Percentiles rank a stretch among this genome's conserved stretches.
phyloP scores from a whole-genome alignment of 2,797 vertebrate genomes.

The Argya squamiceps region DNA sequence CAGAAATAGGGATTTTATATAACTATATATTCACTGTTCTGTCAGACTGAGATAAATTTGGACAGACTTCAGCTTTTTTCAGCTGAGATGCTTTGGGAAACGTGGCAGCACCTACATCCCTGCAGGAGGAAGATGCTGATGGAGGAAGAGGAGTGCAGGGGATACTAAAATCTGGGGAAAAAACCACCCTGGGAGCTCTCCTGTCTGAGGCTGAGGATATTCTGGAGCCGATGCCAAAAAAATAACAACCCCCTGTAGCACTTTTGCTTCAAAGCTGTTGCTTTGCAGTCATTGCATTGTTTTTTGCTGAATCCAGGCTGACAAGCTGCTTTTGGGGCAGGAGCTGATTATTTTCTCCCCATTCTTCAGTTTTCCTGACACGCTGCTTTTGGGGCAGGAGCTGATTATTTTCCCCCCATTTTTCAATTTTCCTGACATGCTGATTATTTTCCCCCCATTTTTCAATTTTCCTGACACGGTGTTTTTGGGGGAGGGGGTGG shows the following conservation, averaged over 20 bases:
- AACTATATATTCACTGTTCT: neutral
- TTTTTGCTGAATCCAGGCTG: neutral
- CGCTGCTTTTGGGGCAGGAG: too few relatives aligned
- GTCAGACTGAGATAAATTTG: neutral
- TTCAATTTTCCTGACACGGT: too few relatives aligned
- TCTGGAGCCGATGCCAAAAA: accelerated
- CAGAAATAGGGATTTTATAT: neutral
- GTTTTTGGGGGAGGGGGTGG: too few relatives aligned
- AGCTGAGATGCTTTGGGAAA: neutral
- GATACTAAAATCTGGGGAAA: neutral
- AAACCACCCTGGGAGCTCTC: neutral
- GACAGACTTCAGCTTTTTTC: neutral
- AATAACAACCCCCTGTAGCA: neutral
- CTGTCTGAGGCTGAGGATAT: neutral
- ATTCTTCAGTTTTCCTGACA: neutral
- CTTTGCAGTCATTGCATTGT: neutral
- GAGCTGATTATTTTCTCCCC: accelerated
- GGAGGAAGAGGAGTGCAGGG: neutral
- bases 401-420: too few relatives aligned
- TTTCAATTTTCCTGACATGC: too few relatives aligned
- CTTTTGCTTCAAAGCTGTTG: neutral
- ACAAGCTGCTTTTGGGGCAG: neutral
- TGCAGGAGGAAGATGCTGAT: neutral
- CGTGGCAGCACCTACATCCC: neutral
- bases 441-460: too few relatives aligned